These are phyloP conservation scores for Lepus americanus DNA, from an alignment of 2,113 vertebrate genomes.

Conservation along the genomic window DNA sequence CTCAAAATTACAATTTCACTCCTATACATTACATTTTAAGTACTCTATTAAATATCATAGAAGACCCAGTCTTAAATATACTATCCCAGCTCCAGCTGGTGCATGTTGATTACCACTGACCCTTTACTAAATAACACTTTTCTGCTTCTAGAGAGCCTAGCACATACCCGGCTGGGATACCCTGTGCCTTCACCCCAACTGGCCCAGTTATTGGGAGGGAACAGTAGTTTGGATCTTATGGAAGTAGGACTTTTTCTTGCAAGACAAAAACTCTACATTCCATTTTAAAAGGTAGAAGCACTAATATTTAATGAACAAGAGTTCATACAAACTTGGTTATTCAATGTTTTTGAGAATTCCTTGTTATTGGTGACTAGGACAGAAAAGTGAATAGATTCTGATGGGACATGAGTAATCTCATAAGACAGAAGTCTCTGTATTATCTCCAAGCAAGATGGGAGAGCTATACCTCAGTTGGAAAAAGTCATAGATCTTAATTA, in stretches of 20 bases:
- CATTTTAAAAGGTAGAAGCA: neutral
- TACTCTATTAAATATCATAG: no score
- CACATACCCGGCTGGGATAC: neutral
- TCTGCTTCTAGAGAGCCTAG: neutral
- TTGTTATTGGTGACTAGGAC: neutral
- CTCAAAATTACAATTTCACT: no score
- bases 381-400: neutral
- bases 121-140: neutral
- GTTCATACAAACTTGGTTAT: neutral
- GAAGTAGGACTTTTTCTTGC: neutral
- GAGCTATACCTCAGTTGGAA: neutral
- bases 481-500: neutral
- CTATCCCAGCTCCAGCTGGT: neutral
- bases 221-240: neutral
- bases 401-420: neutral
- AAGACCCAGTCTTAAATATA: neutral
- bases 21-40: no score
- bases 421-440: neutral
- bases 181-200: neutral
- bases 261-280: neutral
- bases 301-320: neutral
- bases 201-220: neutral
- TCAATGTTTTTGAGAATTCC: neutral
- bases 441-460: neutral
- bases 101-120: no score